Percentiles rank a stretch among this genome's conserved stretches.
phyloP scores from a whole-genome alignment of 2,888 invertebrate genomes.

The Rhyacophila evoluta region DNA sequence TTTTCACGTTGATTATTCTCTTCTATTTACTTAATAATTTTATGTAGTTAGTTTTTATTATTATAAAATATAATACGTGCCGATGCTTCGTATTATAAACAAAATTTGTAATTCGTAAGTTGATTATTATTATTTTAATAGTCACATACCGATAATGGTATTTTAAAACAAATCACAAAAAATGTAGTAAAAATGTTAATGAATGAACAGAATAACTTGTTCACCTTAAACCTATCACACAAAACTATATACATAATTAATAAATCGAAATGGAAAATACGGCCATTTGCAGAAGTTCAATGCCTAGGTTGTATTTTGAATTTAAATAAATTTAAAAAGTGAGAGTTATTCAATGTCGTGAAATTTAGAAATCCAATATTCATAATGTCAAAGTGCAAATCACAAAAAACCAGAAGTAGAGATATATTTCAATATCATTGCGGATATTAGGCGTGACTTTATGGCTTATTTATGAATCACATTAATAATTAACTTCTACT shows the following conservation, averaged over 20 bases:
- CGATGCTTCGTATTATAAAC: too few species aligned
- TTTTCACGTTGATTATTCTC: too few species aligned
- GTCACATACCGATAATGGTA: background rate
- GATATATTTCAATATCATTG: background rate
- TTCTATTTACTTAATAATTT: too few species aligned
- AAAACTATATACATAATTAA: too few species aligned
- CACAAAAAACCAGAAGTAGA: background rate
- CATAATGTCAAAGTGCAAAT: slow-evolving; percentile 5
- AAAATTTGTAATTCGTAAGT: too few species aligned
- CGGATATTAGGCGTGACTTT: background rate
- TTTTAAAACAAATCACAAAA: background rate
- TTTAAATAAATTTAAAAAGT: background rate
- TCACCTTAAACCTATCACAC: too few species aligned
- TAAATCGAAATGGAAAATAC: too few species aligned
- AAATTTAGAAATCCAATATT: slow-evolving; percentile 32
- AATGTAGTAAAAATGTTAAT: background rate
- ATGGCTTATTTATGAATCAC: background rate
- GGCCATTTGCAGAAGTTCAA: background rate
- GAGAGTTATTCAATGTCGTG: background rate
- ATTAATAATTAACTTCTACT: too few species aligned
- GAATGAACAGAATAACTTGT: background rate
- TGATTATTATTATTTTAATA: too few species aligned
- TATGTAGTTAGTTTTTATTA: too few species aligned
- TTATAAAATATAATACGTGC: too few species aligned
- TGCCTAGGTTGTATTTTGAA: background rate